Evolutionary conservation across 2,113 vertebrate species (phyloP), one percentile per base, ranked within the genome.

Genomic region (Poeciliopsis prolifica): DNA sequence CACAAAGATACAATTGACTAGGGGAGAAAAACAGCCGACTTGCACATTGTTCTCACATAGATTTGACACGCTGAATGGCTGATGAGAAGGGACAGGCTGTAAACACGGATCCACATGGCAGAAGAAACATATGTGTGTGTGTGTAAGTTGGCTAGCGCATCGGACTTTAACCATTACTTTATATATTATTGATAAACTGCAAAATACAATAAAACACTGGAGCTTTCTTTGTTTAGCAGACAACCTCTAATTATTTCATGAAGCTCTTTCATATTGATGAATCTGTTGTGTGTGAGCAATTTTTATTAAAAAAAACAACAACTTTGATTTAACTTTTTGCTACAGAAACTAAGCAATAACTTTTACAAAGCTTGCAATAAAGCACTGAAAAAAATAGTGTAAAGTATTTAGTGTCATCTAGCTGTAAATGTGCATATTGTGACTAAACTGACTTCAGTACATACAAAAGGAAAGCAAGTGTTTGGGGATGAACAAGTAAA

Each of bases 31-130:
- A 93, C 82, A 90, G 92, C 92, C 68, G 79, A 88, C 85, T 92
- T 92, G 92, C 92, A 89, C 70, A 89, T 93, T 93, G 90, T 77
- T 88, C 87, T 75, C 88, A 86, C 88, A 79, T 42, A 90, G 75
- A 86, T 92, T 91, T 91, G 86, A 91, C 79, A 80, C 82, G 17
- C 76, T 94, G 79, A 94, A 93, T 93, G 88, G 87, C 86, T 92
- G 86, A 94, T 94, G 91, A 85, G 75, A 33, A n/a, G 76, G 77
- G 74, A 86, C 78, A 72, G 68, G 77, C 70, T 24, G 65, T 74
- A 77, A 87, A 81, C 77, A 89, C 11, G 17, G 78, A 80, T 84
- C 70, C 88, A 90, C 83, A 88, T 82, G 79, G 74, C 70, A 74
- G 80, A 22, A 54, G 60, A 48, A 77, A 68, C 51, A 44, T 72